Conservation (phyloP, 2,888 invertebrate genomes). For the Coelogynopora nodosa region DNA sequence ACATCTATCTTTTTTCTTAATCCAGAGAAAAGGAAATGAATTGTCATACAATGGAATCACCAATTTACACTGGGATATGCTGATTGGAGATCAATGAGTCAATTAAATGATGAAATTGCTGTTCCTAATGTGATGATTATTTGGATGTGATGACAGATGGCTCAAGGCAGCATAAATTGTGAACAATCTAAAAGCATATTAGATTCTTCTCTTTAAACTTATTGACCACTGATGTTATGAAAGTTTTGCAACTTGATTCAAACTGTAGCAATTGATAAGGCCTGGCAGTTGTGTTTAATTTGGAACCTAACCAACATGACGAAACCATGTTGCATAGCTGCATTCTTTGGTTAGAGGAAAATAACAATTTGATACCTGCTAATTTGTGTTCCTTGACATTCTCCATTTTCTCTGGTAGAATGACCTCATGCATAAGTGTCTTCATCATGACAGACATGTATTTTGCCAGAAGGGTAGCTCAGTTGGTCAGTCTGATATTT, state of each 20-base stretch:
- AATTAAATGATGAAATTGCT: not conserved
- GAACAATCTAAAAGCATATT: not conserved
- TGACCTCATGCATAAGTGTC: not conserved
- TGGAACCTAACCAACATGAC: not conserved
- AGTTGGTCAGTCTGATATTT: conserved; percentile 25
- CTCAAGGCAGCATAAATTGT: not conserved
- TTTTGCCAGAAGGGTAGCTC: not conserved
- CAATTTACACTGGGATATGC: not conserved
- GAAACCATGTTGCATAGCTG: conserved; percentile 8
- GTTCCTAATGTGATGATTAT: not conserved
- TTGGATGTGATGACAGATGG: conserved; percentile 13
- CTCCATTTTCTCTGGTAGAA: not conserved
- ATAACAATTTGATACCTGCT: not conserved
- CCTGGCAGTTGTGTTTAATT: not conserved
- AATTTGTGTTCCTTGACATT: conserved; percentile 23
- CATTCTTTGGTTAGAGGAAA: not conserved
- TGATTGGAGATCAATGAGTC: not conserved
- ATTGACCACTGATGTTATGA: not conserved
- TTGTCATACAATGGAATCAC: not conserved
- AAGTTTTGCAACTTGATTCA: conserved; percentile 24
- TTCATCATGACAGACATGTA: not conserved
- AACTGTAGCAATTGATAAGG: conserved; percentile 20
- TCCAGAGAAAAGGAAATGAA: not conserved
- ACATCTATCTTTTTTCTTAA: not conserved
- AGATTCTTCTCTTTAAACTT: conserved; percentile 19